Conservation (phyloP, 2,888 invertebrate genomes). For the Heliconius sara region DNA sequence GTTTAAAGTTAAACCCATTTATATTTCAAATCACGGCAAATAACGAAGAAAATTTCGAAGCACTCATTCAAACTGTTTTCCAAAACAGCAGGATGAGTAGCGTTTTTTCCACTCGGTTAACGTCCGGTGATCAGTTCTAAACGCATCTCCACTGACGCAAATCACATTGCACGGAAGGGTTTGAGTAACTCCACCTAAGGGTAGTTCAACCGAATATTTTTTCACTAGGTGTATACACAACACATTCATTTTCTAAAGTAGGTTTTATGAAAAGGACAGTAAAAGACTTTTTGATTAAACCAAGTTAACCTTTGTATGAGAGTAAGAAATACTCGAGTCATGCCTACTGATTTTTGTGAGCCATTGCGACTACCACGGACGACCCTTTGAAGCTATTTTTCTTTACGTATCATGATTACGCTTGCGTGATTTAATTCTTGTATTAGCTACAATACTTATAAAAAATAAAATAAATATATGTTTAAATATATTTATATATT, state of each 20-base stretch:
- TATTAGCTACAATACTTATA: background rate
- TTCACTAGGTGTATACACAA: conserved; percentile 30
- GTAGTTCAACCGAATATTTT: conserved; percentile 52
- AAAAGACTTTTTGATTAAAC: conserved; percentile 39
- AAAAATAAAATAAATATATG: background rate
- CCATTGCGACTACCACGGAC: conserved; percentile 42
- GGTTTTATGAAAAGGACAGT: conserved; percentile 45
- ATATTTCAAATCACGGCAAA: conserved; percentile 4
- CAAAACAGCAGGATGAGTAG: conserved; percentile 77
- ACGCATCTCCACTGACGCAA: conserved; percentile 83
- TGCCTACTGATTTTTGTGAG: conserved; percentile 74
- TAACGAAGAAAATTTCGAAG: conserved; percentile 30
- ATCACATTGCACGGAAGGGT: conserved; percentile 83
- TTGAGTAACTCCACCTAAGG: conserved; percentile 71
- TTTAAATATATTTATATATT: no score
- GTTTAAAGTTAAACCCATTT: background rate
- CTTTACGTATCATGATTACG: conserved; percentile 56
- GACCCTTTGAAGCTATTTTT: conserved; percentile 52
- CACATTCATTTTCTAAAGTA: conserved; percentile 42
- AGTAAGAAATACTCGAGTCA: conserved; percentile 69
- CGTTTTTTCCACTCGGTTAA: conserved; percentile 84
- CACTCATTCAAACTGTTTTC: conserved; percentile 43
- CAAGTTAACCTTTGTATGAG: conserved; percentile 30
- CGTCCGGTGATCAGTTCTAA: conserved; percentile 80
- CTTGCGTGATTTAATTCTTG: conserved; percentile 13